Evolutionary conservation across 2,797 vertebrate genomes (phyloP), one percentile per base, ranked within the genome.

Genomic region (Myripristis murdjan): DNA sequence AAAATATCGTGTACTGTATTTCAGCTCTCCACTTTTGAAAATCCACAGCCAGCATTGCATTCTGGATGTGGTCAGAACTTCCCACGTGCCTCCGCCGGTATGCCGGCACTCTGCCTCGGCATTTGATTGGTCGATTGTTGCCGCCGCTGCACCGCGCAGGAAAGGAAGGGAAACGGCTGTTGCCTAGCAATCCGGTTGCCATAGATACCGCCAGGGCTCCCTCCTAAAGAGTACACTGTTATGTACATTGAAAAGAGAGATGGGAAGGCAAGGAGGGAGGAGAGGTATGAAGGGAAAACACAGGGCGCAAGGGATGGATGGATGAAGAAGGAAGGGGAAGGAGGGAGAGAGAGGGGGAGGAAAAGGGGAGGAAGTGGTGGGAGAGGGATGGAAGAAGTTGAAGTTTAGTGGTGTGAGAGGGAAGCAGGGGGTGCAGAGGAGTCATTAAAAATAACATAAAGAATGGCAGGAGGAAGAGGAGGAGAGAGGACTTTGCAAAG

Each of bases 181-280:
- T 95, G 95, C 95, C 92, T 95, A 95, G 94, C 89, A 93, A 95
- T 95, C 76, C 2, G 90, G 96, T 96, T 96, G 93, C 94, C 95
- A 95, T 95, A 93, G 94, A 92, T 94, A 97, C 95, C 68, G 59
- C 85, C 93, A 88, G 84, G 88, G 93, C 93, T 95, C 91, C 87
- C 87, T 91, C 93, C 92, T 94, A 93, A 95, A 94, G 93, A 93
- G 89, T 94, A 93, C 89, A 92, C 85, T 92, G 90, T 94, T 94
- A 94, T 95, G 93, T 95, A 94, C 93, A 94, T 94, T 92, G 91
- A 91, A 90, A 88, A 90, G 79, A 84, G 78, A 84, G 84, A 80
- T 46, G 49, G 56, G 68, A 75, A 64, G 62, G 67, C 39, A 28
- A 56, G 37, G 23, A 52, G 39, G 26, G 44, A 52, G 67, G 64